Evolutionary conservation across 1,140 invertebrate species (phyloP), one percentile per base, ranked within the genome.

Genomic region (Stratiolaelaps scimitus): DNA sequence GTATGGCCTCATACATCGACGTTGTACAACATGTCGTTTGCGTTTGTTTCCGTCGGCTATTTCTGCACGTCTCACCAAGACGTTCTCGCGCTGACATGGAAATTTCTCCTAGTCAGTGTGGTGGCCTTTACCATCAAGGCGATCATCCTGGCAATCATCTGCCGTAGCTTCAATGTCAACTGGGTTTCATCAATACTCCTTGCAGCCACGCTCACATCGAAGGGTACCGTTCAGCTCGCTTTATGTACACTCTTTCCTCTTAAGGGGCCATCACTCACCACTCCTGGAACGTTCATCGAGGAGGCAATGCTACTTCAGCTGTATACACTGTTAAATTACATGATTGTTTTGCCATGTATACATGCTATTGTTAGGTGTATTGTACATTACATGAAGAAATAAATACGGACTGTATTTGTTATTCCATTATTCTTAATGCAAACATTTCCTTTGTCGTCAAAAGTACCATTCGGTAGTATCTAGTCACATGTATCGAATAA

Each of bases 211-310:
- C 47, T 48, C 5, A 23, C 19, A 7, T 48, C 47, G 47, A 48
- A 48, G 28, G 47, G 47, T 4, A 48, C 47, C 4, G 47, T 48
- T 19, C 47, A 48, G 28, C 20, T 48, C 47, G 47, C 47, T 4
- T 15, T 48, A 28, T 5, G 47, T 28, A 28, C 15, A 7, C 4
- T 48, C 5, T 4, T 48, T 7, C 47, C 15, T 28, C 47, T 48
- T 19, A 48, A 48, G n/a, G n/a, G n/a, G n/a, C n/a, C n/a, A n/a
- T n/a, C n/a, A n/a, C n/a, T n/a, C n/a, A n/a, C n/a, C n/a, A n/a
- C n/a, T n/a, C n/a, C n/a, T n/a, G n/a, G n/a, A n/a, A n/a, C n/a
- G n/a, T n/a, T n/a, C n/a, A n/a, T n/a, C n/a, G n/a, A n/a, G n/a
- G n/a, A n/a, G n/a, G n/a, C n/a, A n/a, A n/a, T n/a, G n/a, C n/a